Percentiles rank a stretch among this genome's conserved stretches.
phyloP scores from a whole-genome alignment of 92 coral and sea anemone species.

The Pocillopora grandis region DNA sequence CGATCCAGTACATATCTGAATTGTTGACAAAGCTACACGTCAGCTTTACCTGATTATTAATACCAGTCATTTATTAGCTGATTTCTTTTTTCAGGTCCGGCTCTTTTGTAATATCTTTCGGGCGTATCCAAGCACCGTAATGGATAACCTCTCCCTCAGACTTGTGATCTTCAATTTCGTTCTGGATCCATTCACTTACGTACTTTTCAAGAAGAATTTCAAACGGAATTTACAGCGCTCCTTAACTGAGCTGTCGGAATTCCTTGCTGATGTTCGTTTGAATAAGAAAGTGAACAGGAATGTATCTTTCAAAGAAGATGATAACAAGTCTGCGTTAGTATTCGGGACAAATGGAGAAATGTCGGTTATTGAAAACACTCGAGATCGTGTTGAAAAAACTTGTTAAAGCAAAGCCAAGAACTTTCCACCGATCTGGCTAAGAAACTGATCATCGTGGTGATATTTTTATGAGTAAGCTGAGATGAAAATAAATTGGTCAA shows the following conservation, averaged over 20 bases:
- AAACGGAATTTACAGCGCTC: conserved; percentile 44
- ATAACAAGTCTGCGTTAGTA: neutral
- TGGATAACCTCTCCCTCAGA: conserved; percentile 47
- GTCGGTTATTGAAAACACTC: neutral
- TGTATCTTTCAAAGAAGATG: neutral
- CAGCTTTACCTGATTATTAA: too few species aligned
- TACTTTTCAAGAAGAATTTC: conserved; percentile 55
- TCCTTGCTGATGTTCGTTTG: conserved; percentile 7
- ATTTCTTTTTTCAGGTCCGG: conserved; percentile 43
- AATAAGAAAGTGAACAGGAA: neutral
- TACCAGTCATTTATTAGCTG: neutral
- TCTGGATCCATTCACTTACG: conserved; percentile 68
- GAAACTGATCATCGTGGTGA: too few species aligned
- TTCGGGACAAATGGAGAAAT: conserved; percentile 18
- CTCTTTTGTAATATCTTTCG: conserved; percentile 48
- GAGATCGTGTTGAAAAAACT: too few species aligned
- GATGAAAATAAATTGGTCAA: too few species aligned
- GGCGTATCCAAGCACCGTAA: conserved; percentile 27
- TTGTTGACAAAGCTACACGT: too few species aligned
- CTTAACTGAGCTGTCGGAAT: conserved; percentile 23
- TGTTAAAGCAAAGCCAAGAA: too few species aligned
- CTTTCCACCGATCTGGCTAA: too few species aligned
- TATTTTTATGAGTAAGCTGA: too few species aligned
- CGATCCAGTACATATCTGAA: too few species aligned
- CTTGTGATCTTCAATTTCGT: conserved; percentile 46